Evolutionary conservation across 2,888 invertebrate species (phyloP), one percentile per base, ranked within the genome.

Genomic region (Esperia sulphurella): DNA sequence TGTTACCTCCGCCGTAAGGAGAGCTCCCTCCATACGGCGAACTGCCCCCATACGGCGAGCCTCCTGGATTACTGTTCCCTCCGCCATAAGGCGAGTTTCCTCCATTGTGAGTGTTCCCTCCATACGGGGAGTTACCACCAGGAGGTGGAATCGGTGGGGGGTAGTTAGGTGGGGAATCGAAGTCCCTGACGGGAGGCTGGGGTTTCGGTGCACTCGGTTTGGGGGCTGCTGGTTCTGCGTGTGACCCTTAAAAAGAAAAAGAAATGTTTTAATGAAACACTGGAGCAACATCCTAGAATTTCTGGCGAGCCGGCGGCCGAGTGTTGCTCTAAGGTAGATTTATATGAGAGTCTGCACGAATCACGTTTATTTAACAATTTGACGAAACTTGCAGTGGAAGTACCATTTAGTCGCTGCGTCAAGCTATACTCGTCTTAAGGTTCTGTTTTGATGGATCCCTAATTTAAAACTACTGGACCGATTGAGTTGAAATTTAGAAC

Each of bases 81-180:
- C 74, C 77, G 21, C 68, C 71, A 45, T 63, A 59, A 0, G 62
- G 59, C 6, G 66, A 60, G 30, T 45, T 61, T 5, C 71, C 69
- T 1, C 76, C 78, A 43, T 66, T 57, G 14, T 54, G 48, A n/a
- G 52, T 49, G n/a, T 14, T 40, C 4, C 46, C 46, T 30, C 55
- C 54, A 31, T 65, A 57, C 0, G 65, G 56, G 0, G 67, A 57
- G 30, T 51, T 62, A 46, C 71, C 73, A 0, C 79, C 78, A 33
- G 65, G 61, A 0, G 69, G 62, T 0, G 88, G 83, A 0, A 83
- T 78, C 0, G 89, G 90, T n/a, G 89, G 81, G 8, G 85, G 79
- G 63, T 90, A 89, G 57, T 72, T 78, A 3, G 90, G 90, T 1
- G 75, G 61, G 1, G 77, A 71, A 47, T 89, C 86, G 45, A 69